Percentiles rank a stretch among this genome's conserved stretches.
Evolutionary conservation across 2,888 invertebrate species (phyloP).

Genomic region (Drosophila percnosoma): DNA sequence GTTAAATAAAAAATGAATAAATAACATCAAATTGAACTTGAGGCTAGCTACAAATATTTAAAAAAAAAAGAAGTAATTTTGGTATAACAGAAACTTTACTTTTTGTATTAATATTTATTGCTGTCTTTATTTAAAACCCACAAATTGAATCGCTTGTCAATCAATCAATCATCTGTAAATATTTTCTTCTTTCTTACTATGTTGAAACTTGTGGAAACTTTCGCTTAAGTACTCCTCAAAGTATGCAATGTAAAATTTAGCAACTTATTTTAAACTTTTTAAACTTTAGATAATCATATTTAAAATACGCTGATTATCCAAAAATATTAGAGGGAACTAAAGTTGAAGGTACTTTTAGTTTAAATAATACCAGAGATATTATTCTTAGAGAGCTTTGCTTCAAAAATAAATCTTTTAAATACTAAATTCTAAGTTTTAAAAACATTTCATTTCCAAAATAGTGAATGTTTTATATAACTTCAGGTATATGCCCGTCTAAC

Average conservation of each 20-base stretch:
- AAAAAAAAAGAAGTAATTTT: neutral
- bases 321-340: neutral
- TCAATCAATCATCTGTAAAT: neutral
- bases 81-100: neutral
- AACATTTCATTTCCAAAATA: too few relatives aligned
- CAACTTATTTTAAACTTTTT: neutral
- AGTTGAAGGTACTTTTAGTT: neutral
- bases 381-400: too few relatives aligned
- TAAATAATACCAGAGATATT: too few relatives aligned
- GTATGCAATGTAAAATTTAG: slow-evolving; percentile 29
- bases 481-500: too few relatives aligned
- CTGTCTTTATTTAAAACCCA: neutral
- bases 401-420: too few relatives aligned
- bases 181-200: too few relatives aligned
- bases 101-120: neutral
- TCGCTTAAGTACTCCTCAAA: slow-evolving; percentile 14
- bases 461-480: too few relatives aligned
- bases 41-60: neutral
- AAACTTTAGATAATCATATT: neutral
- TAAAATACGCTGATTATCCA: neutral
- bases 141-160: neutral
- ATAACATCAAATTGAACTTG: neutral
- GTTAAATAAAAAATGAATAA: neutral
- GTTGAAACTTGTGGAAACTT: neutral
- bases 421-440: too few relatives aligned